phyloP scores from a whole-genome alignment of 2,113 vertebrate species.

The Toxotes jaculatrix region DNA sequence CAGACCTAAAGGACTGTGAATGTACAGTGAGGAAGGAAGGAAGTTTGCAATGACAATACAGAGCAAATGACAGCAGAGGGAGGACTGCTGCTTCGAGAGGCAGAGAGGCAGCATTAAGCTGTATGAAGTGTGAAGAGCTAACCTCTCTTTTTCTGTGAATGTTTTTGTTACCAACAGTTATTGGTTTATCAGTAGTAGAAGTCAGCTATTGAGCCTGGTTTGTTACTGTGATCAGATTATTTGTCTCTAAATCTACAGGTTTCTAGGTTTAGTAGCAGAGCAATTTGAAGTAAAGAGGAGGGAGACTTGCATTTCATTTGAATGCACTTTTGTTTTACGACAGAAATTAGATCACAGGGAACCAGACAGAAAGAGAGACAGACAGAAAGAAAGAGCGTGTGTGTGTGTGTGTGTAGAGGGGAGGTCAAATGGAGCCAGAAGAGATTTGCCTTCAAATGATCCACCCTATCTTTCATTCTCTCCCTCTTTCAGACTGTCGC shows the following conservation, averaged over 20 bases:
- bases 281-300: slow-evolving; percentile 25
- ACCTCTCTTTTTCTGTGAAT: slow-evolving; percentile 26
- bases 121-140: slow-evolving; percentile 19
- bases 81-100: slow-evolving; percentile 40
- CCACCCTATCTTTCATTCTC: slow-evolving; percentile 22
- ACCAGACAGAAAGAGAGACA: slow-evolving; percentile 14
- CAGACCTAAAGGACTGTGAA: not conserved
- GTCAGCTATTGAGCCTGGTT: slow-evolving; percentile 1
- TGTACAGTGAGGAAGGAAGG: slow-evolving; percentile 43
- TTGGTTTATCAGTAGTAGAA: slow-evolving; percentile 24
- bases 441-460: slow-evolving; percentile 48
- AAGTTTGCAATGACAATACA: slow-evolving; percentile 45
- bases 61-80: slow-evolving; percentile 49
- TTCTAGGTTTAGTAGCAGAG: slow-evolving; percentile 43
- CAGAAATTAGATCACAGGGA: slow-evolving; percentile 40
- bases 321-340: slow-evolving; percentile 45
- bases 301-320: slow-evolving; percentile 55
- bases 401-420: slow-evolving; percentile 12
- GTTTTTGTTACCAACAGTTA: slow-evolving; percentile 20
- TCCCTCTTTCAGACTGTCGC: slow-evolving; percentile 20
- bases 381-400: not conserved
- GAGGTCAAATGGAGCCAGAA: slow-evolving; percentile 20
- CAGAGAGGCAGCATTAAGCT: slow-evolving; percentile 3
- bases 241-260: slow-evolving; percentile 34
- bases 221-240: slow-evolving; percentile 2